Base-by-base conservation (phyloP, 1,140 invertebrate genomes). In the Drosophila navojoa region DNA sequence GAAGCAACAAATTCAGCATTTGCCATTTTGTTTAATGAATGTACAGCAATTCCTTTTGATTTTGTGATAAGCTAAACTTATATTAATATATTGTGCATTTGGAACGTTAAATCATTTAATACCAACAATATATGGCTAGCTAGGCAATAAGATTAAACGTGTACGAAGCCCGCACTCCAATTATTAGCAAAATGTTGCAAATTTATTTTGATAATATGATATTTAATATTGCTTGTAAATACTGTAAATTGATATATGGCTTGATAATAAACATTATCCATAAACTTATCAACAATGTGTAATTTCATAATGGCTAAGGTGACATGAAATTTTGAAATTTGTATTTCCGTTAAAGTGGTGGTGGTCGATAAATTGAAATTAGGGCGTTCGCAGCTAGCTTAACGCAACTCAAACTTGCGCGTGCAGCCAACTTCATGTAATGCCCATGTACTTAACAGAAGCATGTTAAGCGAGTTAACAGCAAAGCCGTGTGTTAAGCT, bases 51-150 rank as follows among this genome's bases (percentile, higher is more conserved):
- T 71, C 66, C 62, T 64, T 78, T 74, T 79, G 53, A 55, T 63
- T 86, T 86, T 86, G 82, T 86, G 82, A 86, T 86, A 87, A 85
- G 58, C 61, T 68, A 53, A 63, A 53, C 42, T 29, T 58, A 57
- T 58, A 47, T 50, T 49, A 29, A 70, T 59, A 49, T 59, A 67
- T 74, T 60, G 70, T 67, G 79, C 70, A 82, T 70, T 40, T 77
- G 79, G 55, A 81, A 76, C 7, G 54, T 59, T 71, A 40, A 71
- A 53, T 67, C 47, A 67, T 71, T 29, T 72, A 80, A 80, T 55
- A 68, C 49, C 22, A 81, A 73, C 35, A 78, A 70, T 50, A 69
- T 70, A 72, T 47, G n/a, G 55, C 58, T 81, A 81, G 64, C 61
- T 78, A 75, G 58, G 50, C 29, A 77, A 57, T 62, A 69, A 60